Evolutionary conservation across 2,113 vertebrate species (phyloP), one percentile per base, ranked within the genome.

Genomic region (Lontra canadensis): DNA sequence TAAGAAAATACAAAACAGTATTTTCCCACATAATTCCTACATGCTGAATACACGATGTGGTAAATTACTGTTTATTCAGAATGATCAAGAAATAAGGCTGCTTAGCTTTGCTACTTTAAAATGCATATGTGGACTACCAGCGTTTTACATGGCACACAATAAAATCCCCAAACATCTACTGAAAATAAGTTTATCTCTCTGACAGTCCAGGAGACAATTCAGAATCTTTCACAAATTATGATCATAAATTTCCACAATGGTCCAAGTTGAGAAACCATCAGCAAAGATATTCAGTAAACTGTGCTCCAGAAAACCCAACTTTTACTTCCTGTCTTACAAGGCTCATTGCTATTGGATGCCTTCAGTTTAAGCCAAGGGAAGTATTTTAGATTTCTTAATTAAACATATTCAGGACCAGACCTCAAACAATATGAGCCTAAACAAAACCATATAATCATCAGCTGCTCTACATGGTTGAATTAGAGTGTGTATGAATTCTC

Each of bases 1-100:
- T 95, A 93, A 90, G 63, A 87, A 96, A 96, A 44, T 76, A 84
- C 59, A 92, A 86, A 78, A 47, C 26, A 18, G 52, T 91, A 91
- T 81, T 81, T 93, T 39, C 36, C 49, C 63, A 81, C 0, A 78
- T 39, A 8, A 90, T 36, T 67, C 83, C 21, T 83, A 52, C 21
- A 59, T 44, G 21, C 39, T 78, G 23, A 95, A 83, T 67, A 87
- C n/a, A 92, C 67, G 49, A 78, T 21, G n/a, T 12, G 6, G 59
- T 57, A 59, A 78, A 78, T 59, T 95, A 18, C 49, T 88, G 4
- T 31, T 55, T 61, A 76, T 90, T 74, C 65, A 88, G 25, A 79
- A 93, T n/a, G 57, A 78, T 61, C 39, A 63, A 49, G 17, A 57
- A 78, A 44, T 78, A 17, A 44, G 15, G 44, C 52, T 71, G 34